Percentiles rank a stretch among this genome's conserved stretches.
phyloP scores from a whole-genome alignment of 2,888 invertebrate species.

The Scrobipalpa costella region DNA sequence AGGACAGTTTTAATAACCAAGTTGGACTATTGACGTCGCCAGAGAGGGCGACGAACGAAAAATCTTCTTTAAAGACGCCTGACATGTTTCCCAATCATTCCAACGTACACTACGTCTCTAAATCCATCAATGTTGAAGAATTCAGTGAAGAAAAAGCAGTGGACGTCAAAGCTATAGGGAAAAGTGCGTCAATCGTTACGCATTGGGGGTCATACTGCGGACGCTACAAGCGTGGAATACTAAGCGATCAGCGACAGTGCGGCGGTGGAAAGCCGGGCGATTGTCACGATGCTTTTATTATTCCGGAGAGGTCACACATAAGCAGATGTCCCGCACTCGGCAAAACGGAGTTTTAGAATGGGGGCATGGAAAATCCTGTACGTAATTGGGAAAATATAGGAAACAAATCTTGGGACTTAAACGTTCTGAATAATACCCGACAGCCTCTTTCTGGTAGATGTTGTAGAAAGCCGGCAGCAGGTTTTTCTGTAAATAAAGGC shows the following conservation, averaged over 20 bases:
- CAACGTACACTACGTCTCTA: background rate
- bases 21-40: constrained; percentile 27
- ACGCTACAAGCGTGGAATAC: constrained; percentile 11
- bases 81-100: background rate
- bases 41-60: constrained; percentile 16
- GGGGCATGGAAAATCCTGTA: constrained; percentile 29
- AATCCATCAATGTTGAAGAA: background rate
- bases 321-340: constrained; percentile 57
- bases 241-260: constrained; percentile 14
- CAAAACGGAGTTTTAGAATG: constrained; percentile 37
- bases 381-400: background rate
- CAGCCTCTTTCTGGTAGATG: too few species aligned
- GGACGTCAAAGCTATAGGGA: background rate
- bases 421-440: too few species aligned
- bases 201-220: constrained; percentile 19
- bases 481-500: too few species aligned
- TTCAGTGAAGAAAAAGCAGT: background rate
- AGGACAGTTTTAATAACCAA: constrained; percentile 29
- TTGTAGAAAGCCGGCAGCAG: too few species aligned
- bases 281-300: constrained; percentile 61
- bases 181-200: constrained; percentile 15
- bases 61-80: background rate
- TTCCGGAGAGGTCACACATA: constrained; percentile 49
- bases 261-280: constrained; percentile 62
- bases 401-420: background rate